These are phyloP conservation scores for Acromyrmex charruanus DNA, from an alignment of 1,140 invertebrate genomes.

Conservation along the genomic window DNA sequence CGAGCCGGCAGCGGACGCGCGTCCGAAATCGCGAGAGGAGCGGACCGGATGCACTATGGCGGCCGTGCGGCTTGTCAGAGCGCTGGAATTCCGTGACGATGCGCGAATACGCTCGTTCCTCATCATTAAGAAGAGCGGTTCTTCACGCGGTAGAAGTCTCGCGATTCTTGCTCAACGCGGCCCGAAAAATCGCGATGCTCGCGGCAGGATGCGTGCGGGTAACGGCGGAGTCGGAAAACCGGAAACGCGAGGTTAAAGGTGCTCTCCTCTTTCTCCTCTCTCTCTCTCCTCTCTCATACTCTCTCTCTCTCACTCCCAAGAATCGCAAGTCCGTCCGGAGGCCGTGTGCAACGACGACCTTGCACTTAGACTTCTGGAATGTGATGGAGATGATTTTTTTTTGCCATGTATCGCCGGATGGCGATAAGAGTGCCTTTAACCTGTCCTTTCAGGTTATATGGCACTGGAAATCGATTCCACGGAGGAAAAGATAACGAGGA, in stretches of 20 bases:
- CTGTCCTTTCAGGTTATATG: too few relatives aligned
- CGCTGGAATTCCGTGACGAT: constrained; percentile 40
- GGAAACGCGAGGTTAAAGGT: constrained; percentile 59
- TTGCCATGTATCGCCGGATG: too few relatives aligned
- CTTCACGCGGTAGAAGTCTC: neutral
- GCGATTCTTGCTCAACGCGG: neutral
- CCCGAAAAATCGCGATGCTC: neutral
- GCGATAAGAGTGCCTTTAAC: too few relatives aligned
- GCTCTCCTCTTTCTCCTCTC: neutral
- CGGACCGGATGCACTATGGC: constrained; percentile 85
- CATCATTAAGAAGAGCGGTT: too few relatives aligned
- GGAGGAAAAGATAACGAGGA: neutral
- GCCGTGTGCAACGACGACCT: constrained; percentile 68
- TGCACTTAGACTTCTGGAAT: constrained; percentile 38
- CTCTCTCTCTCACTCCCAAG: neutral
- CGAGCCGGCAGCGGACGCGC: constrained; percentile 2
- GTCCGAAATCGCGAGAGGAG: constrained; percentile 23
- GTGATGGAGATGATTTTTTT: neutral
- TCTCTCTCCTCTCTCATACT: neutral
- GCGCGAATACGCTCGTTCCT: too few relatives aligned
- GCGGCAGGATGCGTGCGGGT: neutral
- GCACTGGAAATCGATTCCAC: neutral
- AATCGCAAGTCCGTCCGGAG: constrained; percentile 41
- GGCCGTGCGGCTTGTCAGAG: constrained; percentile 80
- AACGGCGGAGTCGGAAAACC: neutral